Base-by-base conservation (phyloP, 2,888 invertebrate genomes). In the Pyralis farinalis region DNA sequence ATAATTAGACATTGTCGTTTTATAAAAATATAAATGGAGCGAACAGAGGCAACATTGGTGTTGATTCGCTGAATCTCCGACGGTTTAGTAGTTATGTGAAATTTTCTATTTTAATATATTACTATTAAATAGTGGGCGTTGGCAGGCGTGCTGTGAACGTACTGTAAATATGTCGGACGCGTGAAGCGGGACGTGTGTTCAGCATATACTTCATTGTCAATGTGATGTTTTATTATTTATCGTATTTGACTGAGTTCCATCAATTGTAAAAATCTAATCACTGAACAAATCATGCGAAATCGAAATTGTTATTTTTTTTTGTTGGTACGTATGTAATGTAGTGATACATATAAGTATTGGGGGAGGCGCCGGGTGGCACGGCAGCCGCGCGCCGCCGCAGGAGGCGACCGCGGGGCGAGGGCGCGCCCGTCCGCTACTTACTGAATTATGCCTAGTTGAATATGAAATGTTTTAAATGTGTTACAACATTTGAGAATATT, bases 401-500 rank as follows among this genome's bases (percentile, higher is more conserved):
- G 9, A 12, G 33, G 11, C 37, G 44, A 38, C 42, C 7, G 31
- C 12, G 31, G 9, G 5, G 29, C 29, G 29, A 67, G 66, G 60
- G 67, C 65, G 71, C n/a, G 69, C 57, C 47, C 62, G 57, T 52
- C 62, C 68, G 72, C 72, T 58, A 65, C 73, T 65, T 75, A 76
- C 72, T 77, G 75, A 81, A 74, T 79, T 79, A 82, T 64, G 84
- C 73, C 81, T 84, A 86, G 87, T 87, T 87, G 74, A 87, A 81
- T 79, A 82, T 86, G 58, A 87, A 86, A 87, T 86, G 81, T 82
- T 87, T 88, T 88, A 87, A 82, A 88, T 87, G 87, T 88, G 87
- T 88, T 88, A 86, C 80, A 83, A 80, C 87, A 88, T 88, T 88
- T 87, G 85, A 84, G 84, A 82, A 88, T 87, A 83, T 88, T 82